Evolutionary conservation across 30 jellyfish, hydroid and myxozoan species (phyloP).

Genomic region (Cassiopea andromeda): DNA sequence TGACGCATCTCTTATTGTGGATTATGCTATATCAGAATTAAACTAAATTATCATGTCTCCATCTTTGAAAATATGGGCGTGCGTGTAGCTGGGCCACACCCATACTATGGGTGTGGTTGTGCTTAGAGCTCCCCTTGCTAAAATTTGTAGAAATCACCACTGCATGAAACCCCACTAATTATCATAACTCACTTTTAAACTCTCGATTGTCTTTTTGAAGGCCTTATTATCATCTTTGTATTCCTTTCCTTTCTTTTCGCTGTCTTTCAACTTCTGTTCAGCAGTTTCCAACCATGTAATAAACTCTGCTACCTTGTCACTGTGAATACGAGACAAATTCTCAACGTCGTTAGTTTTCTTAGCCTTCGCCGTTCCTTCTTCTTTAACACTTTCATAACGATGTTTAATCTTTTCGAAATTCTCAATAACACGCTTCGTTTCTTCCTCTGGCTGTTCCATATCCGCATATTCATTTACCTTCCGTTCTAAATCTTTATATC

Average conservation of each 20-base stretch:
- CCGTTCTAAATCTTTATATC: conserved; percentile 41
- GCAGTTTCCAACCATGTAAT: conserved; percentile 61
- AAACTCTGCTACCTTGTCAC: conserved; percentile 24
- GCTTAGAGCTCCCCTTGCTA: too few relatives aligned
- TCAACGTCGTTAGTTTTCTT: conserved; percentile 60
- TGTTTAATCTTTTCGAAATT: conserved; percentile 49
- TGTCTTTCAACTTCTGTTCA: conserved; percentile 58
- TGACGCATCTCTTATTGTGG: too few relatives aligned
- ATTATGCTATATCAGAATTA: too few relatives aligned
- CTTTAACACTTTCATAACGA: conserved; percentile 59
- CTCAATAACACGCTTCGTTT: conserved; percentile 41
- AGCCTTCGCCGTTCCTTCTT: conserved; percentile 28
- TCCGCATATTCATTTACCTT: conserved; percentile 62
- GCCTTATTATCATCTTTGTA: not conserved
- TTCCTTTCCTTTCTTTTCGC: not conserved
- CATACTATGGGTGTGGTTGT: too few relatives aligned
- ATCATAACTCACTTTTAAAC: conserved; percentile 44
- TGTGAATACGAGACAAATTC: conserved; percentile 55
- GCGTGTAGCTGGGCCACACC: too few relatives aligned
- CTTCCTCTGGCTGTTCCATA: conserved; percentile 57
- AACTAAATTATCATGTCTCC: too few relatives aligned
- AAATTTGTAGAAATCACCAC: not conserved
- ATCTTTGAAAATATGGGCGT: too few relatives aligned
- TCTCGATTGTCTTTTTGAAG: conserved; percentile 21
- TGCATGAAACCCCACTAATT: not conserved